Conservation (phyloP, 2,888 invertebrate genomes). For the Lithophane leautieri region DNA sequence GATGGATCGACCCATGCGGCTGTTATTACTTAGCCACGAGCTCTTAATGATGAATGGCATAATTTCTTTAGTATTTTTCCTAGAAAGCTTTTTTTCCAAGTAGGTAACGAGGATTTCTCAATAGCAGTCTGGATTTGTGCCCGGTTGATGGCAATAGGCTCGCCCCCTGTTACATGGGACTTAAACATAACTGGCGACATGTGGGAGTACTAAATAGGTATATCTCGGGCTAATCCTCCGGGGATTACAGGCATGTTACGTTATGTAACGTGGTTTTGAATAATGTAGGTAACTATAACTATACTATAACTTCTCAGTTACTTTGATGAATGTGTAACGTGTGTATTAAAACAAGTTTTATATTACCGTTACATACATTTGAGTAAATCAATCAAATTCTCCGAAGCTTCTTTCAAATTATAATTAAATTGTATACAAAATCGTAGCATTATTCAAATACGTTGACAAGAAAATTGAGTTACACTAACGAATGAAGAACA, state of each 20-base stretch:
- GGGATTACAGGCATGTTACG: too few relatives aligned
- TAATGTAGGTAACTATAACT: background rate
- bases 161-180: too few relatives aligned
- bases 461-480: constrained; percentile 34
- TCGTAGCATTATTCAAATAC: constrained; percentile 31
- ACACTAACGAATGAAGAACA: constrained; percentile 6
- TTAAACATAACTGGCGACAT: too few relatives aligned
- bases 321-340: background rate
- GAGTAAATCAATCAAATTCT: constrained; percentile 36
- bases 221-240: too few relatives aligned
- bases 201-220: too few relatives aligned
- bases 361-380: background rate
- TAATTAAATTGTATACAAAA: constrained; percentile 19
- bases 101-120: background rate
- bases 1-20: too few relatives aligned
- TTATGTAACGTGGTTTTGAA: background rate
- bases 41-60: too few relatives aligned
- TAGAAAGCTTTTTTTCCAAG: background rate
- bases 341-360: too few relatives aligned
- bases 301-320: background rate
- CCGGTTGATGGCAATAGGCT: too few relatives aligned
- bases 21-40: too few relatives aligned
- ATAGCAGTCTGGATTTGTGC: too few relatives aligned
- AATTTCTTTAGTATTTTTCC: too few relatives aligned
- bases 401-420: constrained; percentile 4